A percentile compares a stretch with the other conserved stretches of the same genome.
Evolutionary conservation across 1,140 invertebrate genomes (phyloP).

Genomic region (Drosophila bocqueti): DNA sequence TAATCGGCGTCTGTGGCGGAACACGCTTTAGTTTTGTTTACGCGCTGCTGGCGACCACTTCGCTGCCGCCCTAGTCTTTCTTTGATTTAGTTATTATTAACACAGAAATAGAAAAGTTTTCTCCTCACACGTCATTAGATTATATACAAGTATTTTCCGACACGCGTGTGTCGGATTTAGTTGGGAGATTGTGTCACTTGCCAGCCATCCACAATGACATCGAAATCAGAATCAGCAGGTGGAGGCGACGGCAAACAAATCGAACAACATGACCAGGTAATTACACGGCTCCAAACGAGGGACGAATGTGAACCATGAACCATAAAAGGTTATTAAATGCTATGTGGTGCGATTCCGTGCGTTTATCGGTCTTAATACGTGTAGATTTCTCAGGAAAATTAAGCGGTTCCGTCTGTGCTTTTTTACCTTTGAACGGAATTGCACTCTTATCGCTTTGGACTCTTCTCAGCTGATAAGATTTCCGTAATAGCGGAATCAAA

Average conservation of each 20-base stretch:
- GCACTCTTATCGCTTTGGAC: conserved; percentile 62
- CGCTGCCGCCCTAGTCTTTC: neutral
- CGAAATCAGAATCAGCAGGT: conserved; percentile 11
- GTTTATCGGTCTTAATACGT: conserved; percentile 31
- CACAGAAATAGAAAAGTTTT: conserved; percentile 52
- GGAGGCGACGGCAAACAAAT: conserved; percentile 17
- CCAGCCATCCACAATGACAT: conserved; percentile 41
- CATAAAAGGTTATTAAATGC: conserved; percentile 53
- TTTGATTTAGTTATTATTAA: conserved; percentile 35
- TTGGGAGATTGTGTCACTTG: conserved; percentile 38
- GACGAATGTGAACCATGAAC: neutral
- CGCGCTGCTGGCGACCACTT: conserved; percentile 30
- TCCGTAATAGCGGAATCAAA: conserved; percentile 53
- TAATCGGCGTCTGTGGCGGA: conserved; percentile 39
- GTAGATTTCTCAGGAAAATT: conserved; percentile 25
- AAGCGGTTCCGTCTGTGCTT: conserved; percentile 1
- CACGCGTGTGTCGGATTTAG: conserved; percentile 51
- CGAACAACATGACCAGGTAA: conserved; percentile 62
- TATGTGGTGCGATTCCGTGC: conserved; percentile 2
- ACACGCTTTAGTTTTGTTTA: conserved; percentile 57
- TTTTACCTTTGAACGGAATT: conserved; percentile 49
- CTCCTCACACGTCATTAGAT: conserved; percentile 4
- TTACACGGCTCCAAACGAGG: conserved; percentile 18
- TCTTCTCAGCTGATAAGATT: conserved; percentile 59
- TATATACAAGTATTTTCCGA: conserved; percentile 11